Evolutionary conservation across 2,113 vertebrate species (phyloP), one percentile per base, ranked within the genome.

Genomic region (Lampris megalopsis): DNA sequence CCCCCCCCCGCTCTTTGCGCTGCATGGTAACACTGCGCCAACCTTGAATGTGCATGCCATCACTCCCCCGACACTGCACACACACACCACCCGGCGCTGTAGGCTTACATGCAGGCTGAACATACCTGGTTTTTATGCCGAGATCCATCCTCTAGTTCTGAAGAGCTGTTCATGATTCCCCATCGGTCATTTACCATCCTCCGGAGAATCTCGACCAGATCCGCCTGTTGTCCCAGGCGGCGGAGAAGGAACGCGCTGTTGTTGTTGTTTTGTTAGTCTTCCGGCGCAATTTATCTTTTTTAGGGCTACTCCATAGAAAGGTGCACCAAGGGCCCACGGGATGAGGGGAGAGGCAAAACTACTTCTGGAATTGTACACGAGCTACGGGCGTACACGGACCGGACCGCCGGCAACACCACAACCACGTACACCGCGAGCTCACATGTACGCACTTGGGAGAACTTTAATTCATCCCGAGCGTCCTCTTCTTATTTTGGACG

Each of bases 71-170:
- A 48, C 24, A 24, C 24, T 24, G 24, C 24, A 24, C 24, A 24
- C 24, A 24, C 24, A 24, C 24, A 24, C 24, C 24, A 24, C 24
- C 24, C 24, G 24, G 24, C 24, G 24, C 47, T 66, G 65, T 2
- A 40, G 50, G 41, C 4, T 42, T 24, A 35, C 54, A 24, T 11
- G 54, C 54, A 37, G 2, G 59, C 36, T 36, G 4, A 40, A 76
- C 87, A n/a, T 90, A 95, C 94, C 94, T 95, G 94, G 84, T 90
- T 93, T 92, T 95, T 95, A 83, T 94, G 92, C 80, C 94, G 93
- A 84, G 91, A 92, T 84, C 94, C 94, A 90, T 95, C 94, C 91
- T 95, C 94, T 91, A 94, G 93, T 95, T 95, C 94, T 86, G 94
- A 93, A 92, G 94, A 93, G 90, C 90, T 94, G 89, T 95, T 94